Evolutionary conservation across 2,797 vertebrate species (phyloP).

Genomic region (Manis crassicaudata): DNA sequence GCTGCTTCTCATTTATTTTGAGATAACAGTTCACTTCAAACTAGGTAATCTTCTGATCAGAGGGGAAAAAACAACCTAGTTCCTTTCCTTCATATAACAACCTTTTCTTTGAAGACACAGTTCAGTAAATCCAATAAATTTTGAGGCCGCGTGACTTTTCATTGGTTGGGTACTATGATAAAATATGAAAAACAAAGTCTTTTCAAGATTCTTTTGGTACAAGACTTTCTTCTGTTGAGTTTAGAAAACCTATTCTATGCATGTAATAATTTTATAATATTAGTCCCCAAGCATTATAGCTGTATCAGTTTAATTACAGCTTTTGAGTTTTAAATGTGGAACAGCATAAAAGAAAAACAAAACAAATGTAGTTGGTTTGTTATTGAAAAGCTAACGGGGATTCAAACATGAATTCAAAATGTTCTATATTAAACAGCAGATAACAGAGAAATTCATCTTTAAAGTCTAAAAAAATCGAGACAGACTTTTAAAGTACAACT

Average conservation of each 20-base stretch:
- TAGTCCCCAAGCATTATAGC: neutral
- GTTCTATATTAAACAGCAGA: neutral
- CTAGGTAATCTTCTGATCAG: conserved; percentile 70
- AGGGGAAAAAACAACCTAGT: conserved; percentile 29
- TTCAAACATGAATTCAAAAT: neutral
- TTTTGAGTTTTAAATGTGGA: neutral
- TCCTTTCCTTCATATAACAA: neutral
- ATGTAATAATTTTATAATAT: neutral
- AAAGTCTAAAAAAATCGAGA: neutral
- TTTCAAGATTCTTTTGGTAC: conserved; percentile 18
- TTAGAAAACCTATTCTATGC: neutral
- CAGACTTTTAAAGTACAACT: neutral
- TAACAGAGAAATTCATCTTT: neutral
- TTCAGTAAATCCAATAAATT: conserved; percentile 58
- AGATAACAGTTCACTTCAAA: conserved; percentile 74
- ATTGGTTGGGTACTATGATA: conserved; percentile 37
- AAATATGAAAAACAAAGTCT: conserved; percentile 6
- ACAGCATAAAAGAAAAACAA: neutral
- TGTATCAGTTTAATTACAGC: neutral
- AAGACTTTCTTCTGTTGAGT: conserved; percentile 1
- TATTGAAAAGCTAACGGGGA: conserved; percentile 25
- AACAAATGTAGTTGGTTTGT: neutral
- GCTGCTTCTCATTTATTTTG: conserved; percentile 71
- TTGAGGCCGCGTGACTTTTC: conserved; percentile 55
- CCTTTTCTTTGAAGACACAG: conserved; percentile 70